These are phyloP conservation scores for Himalopsyche anomala DNA, from an alignment of 2,888 invertebrate species.

Conservation along the genomic window DNA sequence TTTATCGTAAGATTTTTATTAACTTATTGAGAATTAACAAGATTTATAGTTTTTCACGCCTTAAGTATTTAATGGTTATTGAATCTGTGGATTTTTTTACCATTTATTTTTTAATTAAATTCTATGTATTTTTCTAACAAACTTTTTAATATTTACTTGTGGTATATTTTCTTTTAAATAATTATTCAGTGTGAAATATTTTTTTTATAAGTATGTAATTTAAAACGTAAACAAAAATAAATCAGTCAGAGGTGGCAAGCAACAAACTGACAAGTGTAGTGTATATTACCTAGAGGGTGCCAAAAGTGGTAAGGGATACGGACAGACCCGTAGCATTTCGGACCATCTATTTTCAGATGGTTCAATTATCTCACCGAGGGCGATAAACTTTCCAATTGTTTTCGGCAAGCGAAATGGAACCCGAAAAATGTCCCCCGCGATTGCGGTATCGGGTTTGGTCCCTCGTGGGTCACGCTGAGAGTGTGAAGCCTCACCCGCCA, in stretches of 20 bases:
- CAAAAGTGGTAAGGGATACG: slow-evolving; percentile 6
- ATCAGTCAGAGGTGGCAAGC: not conserved
- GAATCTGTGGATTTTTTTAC: no score
- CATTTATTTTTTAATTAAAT: no score
- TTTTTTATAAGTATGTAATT: no score
- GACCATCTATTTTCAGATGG: slow-evolving; percentile 63
- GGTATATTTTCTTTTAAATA: no score
- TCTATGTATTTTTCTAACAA: no score
- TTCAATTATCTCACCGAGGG: slow-evolving; percentile 64
- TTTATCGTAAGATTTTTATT: no score
- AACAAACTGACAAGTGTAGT: slow-evolving; percentile 21
- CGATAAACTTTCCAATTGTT: slow-evolving; percentile 64
- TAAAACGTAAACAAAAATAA: no score
- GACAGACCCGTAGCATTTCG: slow-evolving; percentile 50
- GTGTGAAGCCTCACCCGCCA: slow-evolving; percentile 46
- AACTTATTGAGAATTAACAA: no score
- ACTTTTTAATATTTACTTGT: no score
- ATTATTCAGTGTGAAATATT: no score
- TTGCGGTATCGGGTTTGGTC: slow-evolving; percentile 50
- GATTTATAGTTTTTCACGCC: no score
- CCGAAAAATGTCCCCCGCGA: slow-evolving; percentile 51
- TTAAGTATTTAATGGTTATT: no score
- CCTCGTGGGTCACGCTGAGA: slow-evolving; percentile 43
- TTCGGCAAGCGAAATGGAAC: slow-evolving; percentile 55
- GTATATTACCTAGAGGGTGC: slow-evolving; percentile 13